Percentiles rank a stretch among this genome's conserved stretches.
Conservation (phyloP, 2,888 invertebrate genomes). For the Hypomecis atomaria region DNA sequence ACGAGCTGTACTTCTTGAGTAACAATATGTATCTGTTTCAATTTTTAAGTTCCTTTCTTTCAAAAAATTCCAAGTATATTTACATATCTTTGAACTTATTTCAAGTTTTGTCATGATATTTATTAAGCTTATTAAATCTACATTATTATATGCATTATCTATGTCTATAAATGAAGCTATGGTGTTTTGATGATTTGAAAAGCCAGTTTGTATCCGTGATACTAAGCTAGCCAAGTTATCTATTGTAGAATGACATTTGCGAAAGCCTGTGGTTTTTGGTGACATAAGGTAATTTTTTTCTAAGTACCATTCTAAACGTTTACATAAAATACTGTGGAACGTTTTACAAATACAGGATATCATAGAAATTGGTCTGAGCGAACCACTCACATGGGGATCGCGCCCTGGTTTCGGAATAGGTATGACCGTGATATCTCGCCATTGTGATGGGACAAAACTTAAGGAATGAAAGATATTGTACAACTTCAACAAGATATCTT, state of each 20-base stretch:
- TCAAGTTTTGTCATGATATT: conserved; percentile 33
- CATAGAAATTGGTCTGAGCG: conserved; percentile 8
- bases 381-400: neutral
- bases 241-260: neutral
- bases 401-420: conserved; percentile 40
- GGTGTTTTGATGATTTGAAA: conserved; percentile 32
- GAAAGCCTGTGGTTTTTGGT: neutral
- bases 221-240: conserved; percentile 1
- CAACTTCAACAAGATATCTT: conserved; percentile 6
- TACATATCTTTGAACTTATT: conserved; percentile 39
- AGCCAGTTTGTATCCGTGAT: conserved; percentile 25
- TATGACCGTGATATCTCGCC: conserved; percentile 35
- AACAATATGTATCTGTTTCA: neutral
- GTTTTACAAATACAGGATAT: conserved; percentile 1
- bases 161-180: conserved; percentile 46
- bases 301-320: neutral
- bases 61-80: conserved; percentile 41
- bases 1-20: conserved; percentile 25
- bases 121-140: conserved; percentile 34
- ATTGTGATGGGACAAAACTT: conserved; percentile 39
- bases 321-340: conserved; percentile 1
- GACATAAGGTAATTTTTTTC: conserved; percentile 3
- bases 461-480: conserved; percentile 21
- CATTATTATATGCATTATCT: conserved; percentile 48
- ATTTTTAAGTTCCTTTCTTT: conserved; percentile 35